Percentiles rank a stretch among this genome's conserved stretches.
phyloP scores from a whole-genome alignment of 2,888 invertebrate species.

The Acanthosepion pharaonis region DNA sequence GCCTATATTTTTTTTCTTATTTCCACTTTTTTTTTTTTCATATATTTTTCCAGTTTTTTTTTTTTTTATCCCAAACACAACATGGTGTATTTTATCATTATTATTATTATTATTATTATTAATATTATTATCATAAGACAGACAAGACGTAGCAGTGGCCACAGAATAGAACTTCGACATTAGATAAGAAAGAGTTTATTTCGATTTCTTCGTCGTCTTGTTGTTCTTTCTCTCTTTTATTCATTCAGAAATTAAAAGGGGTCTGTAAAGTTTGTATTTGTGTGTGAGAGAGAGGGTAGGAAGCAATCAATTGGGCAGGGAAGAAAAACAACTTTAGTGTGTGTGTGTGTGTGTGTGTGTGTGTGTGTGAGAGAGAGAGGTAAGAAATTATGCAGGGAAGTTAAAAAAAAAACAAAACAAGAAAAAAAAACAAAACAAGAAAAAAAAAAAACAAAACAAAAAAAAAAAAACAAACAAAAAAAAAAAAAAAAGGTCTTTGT shows the following conservation, averaged over 20 bases:
- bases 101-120: not conserved
- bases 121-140: not conserved
- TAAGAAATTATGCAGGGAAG: no score
- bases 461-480: no score
- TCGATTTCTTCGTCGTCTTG: not conserved
- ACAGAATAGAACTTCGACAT: not conserved
- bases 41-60: not conserved
- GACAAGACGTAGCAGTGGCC: slow-evolving; percentile 33
- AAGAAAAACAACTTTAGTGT: not conserved
- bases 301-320: no score
- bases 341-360: not conserved
- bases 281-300: not conserved
- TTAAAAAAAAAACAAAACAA: not conserved
- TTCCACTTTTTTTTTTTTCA: not conserved
- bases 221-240: not conserved
- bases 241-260: not conserved
- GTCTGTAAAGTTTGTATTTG: not conserved
- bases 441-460: no score
- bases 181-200: not conserved
- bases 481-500: not conserved
- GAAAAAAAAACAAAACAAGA: no score
- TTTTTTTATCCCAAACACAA: not conserved
- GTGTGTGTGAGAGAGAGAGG: not conserved
- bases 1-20: not conserved
- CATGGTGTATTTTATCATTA: not conserved